phyloP scores from a whole-genome alignment of 2,113 vertebrate genomes.

The Proteles cristata region DNA sequence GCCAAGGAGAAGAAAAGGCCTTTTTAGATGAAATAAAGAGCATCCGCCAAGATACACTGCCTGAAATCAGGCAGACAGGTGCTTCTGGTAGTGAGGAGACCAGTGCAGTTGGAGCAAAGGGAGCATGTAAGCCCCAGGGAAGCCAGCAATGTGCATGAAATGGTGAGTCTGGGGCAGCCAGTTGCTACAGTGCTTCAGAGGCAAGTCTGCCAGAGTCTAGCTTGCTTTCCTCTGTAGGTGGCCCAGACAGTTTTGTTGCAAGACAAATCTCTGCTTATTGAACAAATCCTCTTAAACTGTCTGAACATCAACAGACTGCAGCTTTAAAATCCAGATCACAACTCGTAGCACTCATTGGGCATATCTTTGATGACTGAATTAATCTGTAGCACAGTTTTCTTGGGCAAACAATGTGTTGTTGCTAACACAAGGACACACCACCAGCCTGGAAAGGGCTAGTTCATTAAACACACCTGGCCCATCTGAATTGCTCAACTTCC shows the following conservation, averaged over 20 bases:
- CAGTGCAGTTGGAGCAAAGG: neutral
- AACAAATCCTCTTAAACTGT: constrained; percentile 81
- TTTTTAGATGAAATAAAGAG: neutral
- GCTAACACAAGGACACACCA: neutral
- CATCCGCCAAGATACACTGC: neutral
- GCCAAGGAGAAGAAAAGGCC: neutral
- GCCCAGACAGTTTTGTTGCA: constrained; percentile 72
- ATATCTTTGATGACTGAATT: constrained; percentile 20
- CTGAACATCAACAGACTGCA: constrained; percentile 75
- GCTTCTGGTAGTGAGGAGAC: neutral
- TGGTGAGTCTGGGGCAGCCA: neutral
- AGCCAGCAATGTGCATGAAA: neutral
- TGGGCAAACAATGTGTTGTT: neutral
- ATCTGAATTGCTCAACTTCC: neutral
- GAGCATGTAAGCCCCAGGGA: neutral
- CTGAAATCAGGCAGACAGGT: neutral
- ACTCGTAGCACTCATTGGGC: neutral
- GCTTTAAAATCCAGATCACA: constrained; percentile 74
- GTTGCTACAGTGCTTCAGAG: neutral
- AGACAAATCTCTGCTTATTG: constrained; percentile 81
- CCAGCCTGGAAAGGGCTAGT: neutral
- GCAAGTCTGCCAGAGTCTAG: neutral
- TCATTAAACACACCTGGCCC: neutral
- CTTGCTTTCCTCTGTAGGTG: constrained; percentile 66
- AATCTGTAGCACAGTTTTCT: neutral